Conservation (phyloP, 2,113 vertebrate genomes). For the Mesoclemmys tuberculata region DNA sequence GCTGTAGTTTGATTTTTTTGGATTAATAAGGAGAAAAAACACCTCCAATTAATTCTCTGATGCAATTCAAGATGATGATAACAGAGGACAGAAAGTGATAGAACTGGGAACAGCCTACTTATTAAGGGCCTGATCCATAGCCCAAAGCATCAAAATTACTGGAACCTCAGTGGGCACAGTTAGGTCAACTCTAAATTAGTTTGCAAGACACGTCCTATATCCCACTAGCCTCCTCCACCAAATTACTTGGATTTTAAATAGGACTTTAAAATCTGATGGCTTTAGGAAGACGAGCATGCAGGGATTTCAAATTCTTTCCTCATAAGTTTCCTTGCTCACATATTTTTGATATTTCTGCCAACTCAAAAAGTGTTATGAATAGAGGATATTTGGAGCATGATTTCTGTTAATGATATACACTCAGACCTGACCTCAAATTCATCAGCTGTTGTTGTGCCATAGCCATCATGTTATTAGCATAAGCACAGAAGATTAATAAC, state of each 20-base stretch:
- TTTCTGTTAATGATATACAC: not conserved
- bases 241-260: rapidly evolving
- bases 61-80: not conserved
- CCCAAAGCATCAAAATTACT: not conserved
- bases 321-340: not conserved
- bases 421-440: not conserved
- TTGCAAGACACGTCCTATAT: rapidly evolving
- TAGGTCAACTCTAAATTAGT: not conserved
- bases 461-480: not conserved
- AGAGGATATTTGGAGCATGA: not conserved
- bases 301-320: not conserved
- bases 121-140: not conserved
- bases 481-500: not conserved
- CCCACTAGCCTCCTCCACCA: not conserved
- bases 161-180: too few species aligned
- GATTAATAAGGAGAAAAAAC: not conserved
- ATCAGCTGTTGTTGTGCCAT: not conserved
- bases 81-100: not conserved
- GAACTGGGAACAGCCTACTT: not conserved
- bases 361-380: not conserved
- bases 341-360: not conserved
- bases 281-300: not conserved
- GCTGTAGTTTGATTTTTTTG: not conserved
- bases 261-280: not conserved
- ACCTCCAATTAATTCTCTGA: not conserved